Evolutionary conservation across 2,113 vertebrate species (phyloP), one percentile per base, ranked within the genome.

Genomic region (Catharus bicknelli): DNA sequence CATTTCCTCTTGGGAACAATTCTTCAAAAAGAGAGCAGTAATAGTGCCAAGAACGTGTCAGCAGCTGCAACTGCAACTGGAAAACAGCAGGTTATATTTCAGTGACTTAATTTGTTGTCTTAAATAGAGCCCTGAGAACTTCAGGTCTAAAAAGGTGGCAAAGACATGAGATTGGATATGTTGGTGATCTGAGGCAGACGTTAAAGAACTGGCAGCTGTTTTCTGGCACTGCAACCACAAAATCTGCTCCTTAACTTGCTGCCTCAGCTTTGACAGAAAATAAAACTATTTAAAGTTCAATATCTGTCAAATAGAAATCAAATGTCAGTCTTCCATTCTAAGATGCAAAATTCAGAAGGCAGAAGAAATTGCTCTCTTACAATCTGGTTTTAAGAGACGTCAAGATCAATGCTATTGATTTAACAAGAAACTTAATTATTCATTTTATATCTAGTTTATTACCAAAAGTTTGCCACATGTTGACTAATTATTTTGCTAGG

Each of bases 391-490:
- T 79, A 94, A 82, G 83, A 84, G 75, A 90, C 61, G 91, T 72
- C 27, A 64, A 80, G 77, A 98, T 98, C 96, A 88, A 97, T 97
- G 74, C 30, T 97, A 97, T 97, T 95, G 97, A 97, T 95, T 95
- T 95, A 94, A 95, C 77, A 90, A 77, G 68, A 88, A 86, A 66
- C 91, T 97, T 97, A 94, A 97, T 97, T 98, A 97, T 98, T 97
- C 95, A 97, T 97, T 97, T 97, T 97, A 95, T 96, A 97, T 86
- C 83, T 96, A 88, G 81, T 97, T 98, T 97, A 97, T 97, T 97
- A 92, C 64, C 64, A 86, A 79, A 94, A 94, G 63, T 96, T 97
- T 97, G 61, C 92, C 82, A 97, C 90, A 93, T 79, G 90, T 88
- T 95, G 85, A 90, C 95, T 97, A 97, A 97, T 97, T 97, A 97